Percentiles rank a stretch among this genome's conserved stretches.
Conservation (phyloP, 1,140 invertebrate genomes). For the Augochlora pura region DNA sequence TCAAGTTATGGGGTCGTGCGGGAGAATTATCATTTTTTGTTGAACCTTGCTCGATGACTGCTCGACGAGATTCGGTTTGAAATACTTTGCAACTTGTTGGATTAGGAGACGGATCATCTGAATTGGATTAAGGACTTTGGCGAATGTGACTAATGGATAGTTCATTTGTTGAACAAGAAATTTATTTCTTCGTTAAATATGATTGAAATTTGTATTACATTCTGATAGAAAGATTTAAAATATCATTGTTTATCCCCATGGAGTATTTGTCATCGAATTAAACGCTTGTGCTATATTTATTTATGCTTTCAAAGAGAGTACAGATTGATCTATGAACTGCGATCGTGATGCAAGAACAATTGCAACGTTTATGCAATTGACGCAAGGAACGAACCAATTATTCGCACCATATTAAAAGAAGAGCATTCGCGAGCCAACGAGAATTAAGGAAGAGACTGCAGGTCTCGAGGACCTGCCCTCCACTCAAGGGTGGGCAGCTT, state of each 20-base stretch:
- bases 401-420: too few species aligned
- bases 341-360: too few species aligned
- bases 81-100: neutral
- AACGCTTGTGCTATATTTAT: too few species aligned
- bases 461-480: slow-evolving; percentile 52
- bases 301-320: too few species aligned
- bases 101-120: neutral
- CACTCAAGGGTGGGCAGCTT: slow-evolving; percentile 51
- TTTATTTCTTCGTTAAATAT: neutral
- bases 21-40: neutral
- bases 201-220: too few species aligned
- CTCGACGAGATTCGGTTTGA: neutral
- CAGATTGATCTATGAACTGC: too few species aligned
- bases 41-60: neutral
- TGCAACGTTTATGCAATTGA: too few species aligned
- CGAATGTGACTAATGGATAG: neutral
- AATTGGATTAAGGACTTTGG: neutral
- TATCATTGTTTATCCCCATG: too few species aligned
- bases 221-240: too few species aligned
- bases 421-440: neutral
- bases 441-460: slow-evolving; percentile 24
- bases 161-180: neutral
- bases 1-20: neutral
- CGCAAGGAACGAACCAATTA: too few species aligned
- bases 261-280: too few species aligned